Evolutionary conservation across 2,113 vertebrate genomes (phyloP), one percentile per base, ranked within the genome.

Genomic region (Podarcis raffonei): DNA sequence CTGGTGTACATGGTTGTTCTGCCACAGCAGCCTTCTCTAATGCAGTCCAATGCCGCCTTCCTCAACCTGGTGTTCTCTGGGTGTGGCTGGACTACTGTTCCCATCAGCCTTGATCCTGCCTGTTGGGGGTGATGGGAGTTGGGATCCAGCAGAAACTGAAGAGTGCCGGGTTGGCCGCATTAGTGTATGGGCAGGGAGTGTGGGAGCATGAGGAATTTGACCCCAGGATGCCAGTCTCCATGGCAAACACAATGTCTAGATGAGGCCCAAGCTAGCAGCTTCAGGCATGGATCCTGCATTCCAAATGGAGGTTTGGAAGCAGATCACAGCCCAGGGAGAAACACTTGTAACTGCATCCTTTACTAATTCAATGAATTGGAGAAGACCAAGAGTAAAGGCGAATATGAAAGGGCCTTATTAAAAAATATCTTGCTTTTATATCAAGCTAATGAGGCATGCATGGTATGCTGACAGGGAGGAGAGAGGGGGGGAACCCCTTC

Each of bases 361-460:
- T 42, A 81, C 91, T 91, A 42, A 79, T 59, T 89, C 1, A 1
- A 81, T 85, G n/a, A 81, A 90, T 87, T 68, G 88, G 42, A 87
- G 90, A 30, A 92, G 35, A 86, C 82, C 42, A 88, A 48, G 72
- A 83, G 87, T 80, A 85, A 42, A 2, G 27, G 25, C 22, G 57
- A 59, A n/a, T 35, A 92, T 91, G 91, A 94, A 95, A 92, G 84
- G 90, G 59, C 30, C 48, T 83, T 71, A 69, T 91, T 93, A 92
- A 95, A 89, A 65, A 88, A 87, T 91, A 84, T 83, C 91, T 94
- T 91, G 89, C 92, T 93, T 62, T 94, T 93, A 91, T 93, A 91
- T 91, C 94, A 94, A 95, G 83, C 93, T 96, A 96, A 95, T 95
- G 94, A 95, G 91, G 93, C 94, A 92, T 94, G 89, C 1, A 80